Conservation (phyloP, 2,113 vertebrate species). For the Gobiocypris rarus region DNA sequence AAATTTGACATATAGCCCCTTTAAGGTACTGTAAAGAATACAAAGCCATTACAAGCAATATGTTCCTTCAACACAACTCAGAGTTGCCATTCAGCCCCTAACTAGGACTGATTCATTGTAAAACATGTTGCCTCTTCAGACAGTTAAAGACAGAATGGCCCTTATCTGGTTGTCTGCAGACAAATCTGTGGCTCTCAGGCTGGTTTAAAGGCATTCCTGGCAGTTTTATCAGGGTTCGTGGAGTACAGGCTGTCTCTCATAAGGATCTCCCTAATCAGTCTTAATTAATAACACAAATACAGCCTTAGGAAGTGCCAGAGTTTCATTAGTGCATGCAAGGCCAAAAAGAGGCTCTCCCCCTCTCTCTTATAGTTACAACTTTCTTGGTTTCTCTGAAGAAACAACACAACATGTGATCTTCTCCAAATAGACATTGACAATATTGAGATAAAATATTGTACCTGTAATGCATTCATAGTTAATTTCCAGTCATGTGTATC, state of each 20-base stretch:
- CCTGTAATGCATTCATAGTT: constrained; percentile 9
- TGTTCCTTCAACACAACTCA: constrained; percentile 4
- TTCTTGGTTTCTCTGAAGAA: neutral
- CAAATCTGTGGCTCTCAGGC: constrained; percentile 46
- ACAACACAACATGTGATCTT: neutral
- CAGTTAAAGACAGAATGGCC: neutral
- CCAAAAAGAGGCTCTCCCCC: constrained; percentile 17
- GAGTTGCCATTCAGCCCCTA: constrained; percentile 18
- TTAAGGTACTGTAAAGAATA: too few species aligned
- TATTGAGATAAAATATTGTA: neutral
- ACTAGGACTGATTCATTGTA: neutral
- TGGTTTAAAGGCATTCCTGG: constrained; percentile 55
- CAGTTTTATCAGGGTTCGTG: constrained; percentile 63
- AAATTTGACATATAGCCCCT: too few species aligned
- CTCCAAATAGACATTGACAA: neutral
- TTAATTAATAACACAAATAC: constrained; percentile 60
- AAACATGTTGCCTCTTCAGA: constrained; percentile 22
- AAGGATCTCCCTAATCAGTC: constrained; percentile 59
- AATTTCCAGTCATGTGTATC: constrained; percentile 18
- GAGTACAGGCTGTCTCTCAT: constrained; percentile 54
- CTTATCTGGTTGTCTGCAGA: constrained; percentile 52
- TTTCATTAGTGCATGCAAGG: constrained; percentile 50
- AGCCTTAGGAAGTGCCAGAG: constrained; percentile 59
- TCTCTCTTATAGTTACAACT: neutral
- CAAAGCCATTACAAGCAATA: constrained; percentile 16